Percentiles rank a stretch among this genome's conserved stretches.
phyloP scores from a whole-genome alignment of 2,113 vertebrate species.

The Bettongia penicillata region DNA sequence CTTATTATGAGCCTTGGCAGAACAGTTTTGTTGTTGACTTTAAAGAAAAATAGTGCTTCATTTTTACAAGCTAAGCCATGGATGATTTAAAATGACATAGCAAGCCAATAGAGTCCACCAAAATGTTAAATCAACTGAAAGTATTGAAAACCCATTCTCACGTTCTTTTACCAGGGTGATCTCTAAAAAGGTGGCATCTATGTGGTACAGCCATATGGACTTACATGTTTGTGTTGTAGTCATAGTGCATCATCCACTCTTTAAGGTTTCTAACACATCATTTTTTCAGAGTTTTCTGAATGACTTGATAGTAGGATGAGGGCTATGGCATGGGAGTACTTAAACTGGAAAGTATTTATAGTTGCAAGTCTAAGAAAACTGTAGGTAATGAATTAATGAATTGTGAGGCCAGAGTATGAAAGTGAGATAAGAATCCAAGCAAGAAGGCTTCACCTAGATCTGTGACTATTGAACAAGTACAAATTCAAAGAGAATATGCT shows the following conservation, averaged over 20 bases:
- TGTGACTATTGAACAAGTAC: conserved; percentile 22
- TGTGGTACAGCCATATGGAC: neutral
- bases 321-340: conserved; percentile 2
- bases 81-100: neutral
- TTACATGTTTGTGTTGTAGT: neutral
- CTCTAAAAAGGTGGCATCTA: neutral
- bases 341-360: conserved; percentile 56
- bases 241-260: neutral
- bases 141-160: neutral
- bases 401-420: conserved; percentile 57
- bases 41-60: conserved; percentile 36
- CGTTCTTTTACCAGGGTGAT: neutral
- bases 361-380: conserved; percentile 53
- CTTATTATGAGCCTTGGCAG: conserved; percentile 44
- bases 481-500: conserved; percentile 39
- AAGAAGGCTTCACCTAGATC: conserved; percentile 15
- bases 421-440: conserved; percentile 42
- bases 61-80: conserved; percentile 47
- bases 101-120: neutral
- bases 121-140: neutral
- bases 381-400: conserved; percentile 62
- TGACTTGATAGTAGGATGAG: neutral
- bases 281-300: neutral
- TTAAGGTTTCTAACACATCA: conserved; percentile 3
- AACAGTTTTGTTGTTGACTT: conserved; percentile 38